Percentiles rank a stretch among this genome's conserved stretches.
phyloP scores from a whole-genome alignment of 2,113 vertebrate genomes.

The Pterocles gutturalis region DNA sequence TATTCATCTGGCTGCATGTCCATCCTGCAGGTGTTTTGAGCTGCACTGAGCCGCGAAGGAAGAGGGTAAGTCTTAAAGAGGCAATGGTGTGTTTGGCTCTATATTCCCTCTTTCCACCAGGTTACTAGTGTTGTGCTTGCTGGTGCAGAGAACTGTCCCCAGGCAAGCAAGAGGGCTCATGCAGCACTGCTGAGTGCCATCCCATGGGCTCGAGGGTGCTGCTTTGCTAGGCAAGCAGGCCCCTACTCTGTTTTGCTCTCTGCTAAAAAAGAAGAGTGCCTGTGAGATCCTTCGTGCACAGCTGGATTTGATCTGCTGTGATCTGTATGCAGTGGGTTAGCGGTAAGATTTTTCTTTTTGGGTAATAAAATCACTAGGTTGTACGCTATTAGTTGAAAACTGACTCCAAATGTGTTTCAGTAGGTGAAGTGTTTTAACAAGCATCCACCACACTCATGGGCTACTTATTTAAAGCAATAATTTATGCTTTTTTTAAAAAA shows the following conservation, averaged over 20 bases:
- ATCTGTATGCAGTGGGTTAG: background rate
- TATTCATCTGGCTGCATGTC: background rate
- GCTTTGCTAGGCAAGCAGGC: background rate
- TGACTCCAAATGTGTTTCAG: constrained; percentile 23
- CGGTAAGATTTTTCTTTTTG: background rate
- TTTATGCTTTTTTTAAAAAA: background rate
- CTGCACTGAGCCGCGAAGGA: background rate
- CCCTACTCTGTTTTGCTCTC: background rate
- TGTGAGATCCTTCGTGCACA: background rate
- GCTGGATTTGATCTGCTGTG: constrained; percentile 23
- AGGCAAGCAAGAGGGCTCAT: background rate
- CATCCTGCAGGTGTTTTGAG: background rate
- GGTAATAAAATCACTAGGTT: constrained; percentile 14
- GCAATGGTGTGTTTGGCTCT: background rate
- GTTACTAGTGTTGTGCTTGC: background rate
- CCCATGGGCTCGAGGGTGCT: rapidly evolving
- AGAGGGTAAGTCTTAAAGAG: background rate
- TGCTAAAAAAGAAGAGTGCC: background rate
- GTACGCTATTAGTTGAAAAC: constrained; percentile 31
- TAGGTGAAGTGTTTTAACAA: constrained; percentile 37
- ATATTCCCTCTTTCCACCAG: background rate
- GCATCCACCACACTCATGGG: background rate
- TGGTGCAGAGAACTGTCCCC: background rate
- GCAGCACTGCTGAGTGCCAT: background rate
- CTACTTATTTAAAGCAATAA: constrained; percentile 23